These are phyloP conservation scores for Teleogryllus occipitalis DNA, from an alignment of 1,140 invertebrate genomes.

Conservation along the genomic window DNA sequence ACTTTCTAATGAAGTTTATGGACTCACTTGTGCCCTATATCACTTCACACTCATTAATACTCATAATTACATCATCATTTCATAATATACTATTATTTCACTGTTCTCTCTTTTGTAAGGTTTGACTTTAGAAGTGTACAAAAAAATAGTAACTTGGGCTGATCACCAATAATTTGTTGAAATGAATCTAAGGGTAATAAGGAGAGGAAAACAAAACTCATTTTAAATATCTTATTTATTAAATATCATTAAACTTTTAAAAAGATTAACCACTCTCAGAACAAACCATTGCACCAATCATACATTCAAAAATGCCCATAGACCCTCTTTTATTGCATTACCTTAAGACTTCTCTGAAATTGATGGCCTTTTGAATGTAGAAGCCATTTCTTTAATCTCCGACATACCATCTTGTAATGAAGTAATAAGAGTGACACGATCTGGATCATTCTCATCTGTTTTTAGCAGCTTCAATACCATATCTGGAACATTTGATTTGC, in stretches of 20 bases:
- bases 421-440: constrained; percentile 35
- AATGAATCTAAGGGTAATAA: too few species aligned
- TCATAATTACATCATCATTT: too few species aligned
- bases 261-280: background rate
- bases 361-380: constrained; percentile 39
- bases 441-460: constrained; percentile 35
- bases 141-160: too few species aligned
- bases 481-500: constrained; percentile 36
- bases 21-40: too few species aligned
- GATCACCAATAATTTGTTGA: too few species aligned
- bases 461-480: constrained; percentile 54
- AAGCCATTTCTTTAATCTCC: constrained; percentile 45
- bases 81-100: too few species aligned
- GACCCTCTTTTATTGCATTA: background rate
- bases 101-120: too few species aligned
- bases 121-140: too few species aligned
- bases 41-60: too few species aligned
- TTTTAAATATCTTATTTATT: background rate
- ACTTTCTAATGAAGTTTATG: too few species aligned
- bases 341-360: constrained; percentile 1
- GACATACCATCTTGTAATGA: constrained; percentile 36
- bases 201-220: background rate
- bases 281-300: background rate
- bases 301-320: background rate
- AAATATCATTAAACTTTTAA: background rate